Evolutionary conservation across 1,140 invertebrate species (phyloP), one percentile per base, ranked within the genome.

Genomic region (Acromyrmex heyeri): DNA sequence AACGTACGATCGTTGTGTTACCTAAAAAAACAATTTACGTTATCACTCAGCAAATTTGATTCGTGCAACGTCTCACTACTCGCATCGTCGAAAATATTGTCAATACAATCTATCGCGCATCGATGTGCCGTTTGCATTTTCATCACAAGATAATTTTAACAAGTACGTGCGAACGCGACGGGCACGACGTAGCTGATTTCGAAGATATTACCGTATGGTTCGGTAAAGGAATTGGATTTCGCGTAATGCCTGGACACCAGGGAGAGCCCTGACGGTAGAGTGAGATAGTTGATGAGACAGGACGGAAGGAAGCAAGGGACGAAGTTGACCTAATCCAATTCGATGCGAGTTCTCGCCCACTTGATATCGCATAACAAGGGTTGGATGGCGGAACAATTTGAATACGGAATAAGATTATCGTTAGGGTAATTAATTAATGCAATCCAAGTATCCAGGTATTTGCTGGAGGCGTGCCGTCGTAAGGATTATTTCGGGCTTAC

Each of bases 281-380:
- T 57, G 77, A 90, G 88, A 86, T 76, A 53, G 88, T 65, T n/a
- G 75, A 57, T 10, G 61, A 55, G 62, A 44, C 61, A 76, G 64
- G 72, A 61, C 57, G 67, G 85, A 89, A 91, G 75, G 76, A 82
- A 72, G 85, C 83, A 24, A 79, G 82, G 81, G 76, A 82, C 86
- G 86, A 85, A 88, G 88, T 90, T 88, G 89, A 92, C 85, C 87
- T 91, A 92, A 92, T 92, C 90, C 90, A 91, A 92, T 92, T 88
- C 91, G 85, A 91, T 88, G 89, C 86, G 90, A 89, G 89, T 90
- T 91, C 87, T 91, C 89, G 90, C 90, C 90, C 87, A 89, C 90
- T 91, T 91, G 90, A 91, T 91, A 89, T 91, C 87, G 90, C 79
- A 85, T 91, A 91, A 91, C 90, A 91, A 91, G 90, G 87, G 70